These are phyloP conservation scores for Liasis olivaceus DNA, from an alignment of 2,797 vertebrate genomes.

Conservation along the genomic window DNA sequence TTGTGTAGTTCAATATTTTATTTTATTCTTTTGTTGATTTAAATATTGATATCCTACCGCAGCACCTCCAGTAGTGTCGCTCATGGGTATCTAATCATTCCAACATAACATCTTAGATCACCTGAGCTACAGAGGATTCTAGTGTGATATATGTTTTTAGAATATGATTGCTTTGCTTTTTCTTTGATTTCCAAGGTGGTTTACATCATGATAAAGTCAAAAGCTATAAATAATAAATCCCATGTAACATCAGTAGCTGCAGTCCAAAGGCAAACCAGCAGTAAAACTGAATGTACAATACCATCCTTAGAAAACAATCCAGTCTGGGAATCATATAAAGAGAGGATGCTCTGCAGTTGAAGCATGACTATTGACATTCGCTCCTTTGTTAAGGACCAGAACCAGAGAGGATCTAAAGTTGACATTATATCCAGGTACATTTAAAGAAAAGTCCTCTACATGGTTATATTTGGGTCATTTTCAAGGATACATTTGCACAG, in stretches of 20 bases:
- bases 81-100: neutral
- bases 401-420: neutral
- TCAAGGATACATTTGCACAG: neutral
- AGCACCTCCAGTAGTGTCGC: neutral
- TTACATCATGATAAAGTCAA: constrained; percentile 1
- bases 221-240: constrained; percentile 10
- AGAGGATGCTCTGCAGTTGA: neutral
- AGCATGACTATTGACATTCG: neutral
- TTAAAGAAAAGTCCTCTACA: neutral
- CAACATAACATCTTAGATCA: neutral
- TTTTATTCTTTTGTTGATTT: neutral
- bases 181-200: neutral
- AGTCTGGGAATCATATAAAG: neutral
- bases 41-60: neutral
- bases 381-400: neutral
- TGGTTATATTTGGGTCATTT: neutral
- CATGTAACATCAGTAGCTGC: neutral
- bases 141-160: neutral
- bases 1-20: neutral
- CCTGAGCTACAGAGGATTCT: neutral
- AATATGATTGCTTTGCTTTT: neutral
- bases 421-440: neutral
- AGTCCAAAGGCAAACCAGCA: neutral
- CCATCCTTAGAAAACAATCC: neutral
- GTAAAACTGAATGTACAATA: neutral